These are phyloP conservation scores for Monochamus saltuarius DNA, from an alignment of 1,140 invertebrate species.

Conservation along the genomic window DNA sequence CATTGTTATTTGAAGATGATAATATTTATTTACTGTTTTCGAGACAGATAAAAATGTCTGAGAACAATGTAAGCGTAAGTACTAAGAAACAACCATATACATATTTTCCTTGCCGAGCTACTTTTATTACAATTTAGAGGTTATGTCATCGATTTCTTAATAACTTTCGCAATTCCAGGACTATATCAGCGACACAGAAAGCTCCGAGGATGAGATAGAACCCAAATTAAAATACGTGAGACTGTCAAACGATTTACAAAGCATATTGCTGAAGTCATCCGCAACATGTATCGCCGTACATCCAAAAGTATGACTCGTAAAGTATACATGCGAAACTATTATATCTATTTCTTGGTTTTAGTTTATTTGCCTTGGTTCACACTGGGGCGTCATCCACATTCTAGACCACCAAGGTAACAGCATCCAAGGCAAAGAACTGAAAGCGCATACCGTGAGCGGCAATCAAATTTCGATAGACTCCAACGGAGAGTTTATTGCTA, in stretches of 20 bases:
- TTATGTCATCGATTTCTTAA: no score
- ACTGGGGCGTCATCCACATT: constrained; percentile 86
- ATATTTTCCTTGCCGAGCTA: no score
- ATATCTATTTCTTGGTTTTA: constrained; percentile 51
- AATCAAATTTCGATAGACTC: constrained; percentile 93
- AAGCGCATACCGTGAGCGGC: constrained; percentile 82
- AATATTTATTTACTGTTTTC: no score
- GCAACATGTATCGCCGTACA: constrained; percentile 91
- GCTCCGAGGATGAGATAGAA: constrained; percentile 71
- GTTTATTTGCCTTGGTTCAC: constrained; percentile 90
- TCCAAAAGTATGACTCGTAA: constrained; percentile 69
- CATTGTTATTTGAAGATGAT: background rate
- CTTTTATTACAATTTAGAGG: no score
- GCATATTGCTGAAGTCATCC: constrained; percentile 84
- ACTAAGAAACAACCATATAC: no score
- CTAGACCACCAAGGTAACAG: constrained; percentile 92
- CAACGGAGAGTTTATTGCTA: constrained; percentile 88
- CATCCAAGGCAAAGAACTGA: constrained; percentile 67
- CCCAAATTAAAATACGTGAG: constrained; percentile 91
- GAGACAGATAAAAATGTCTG: constrained; percentile 21
- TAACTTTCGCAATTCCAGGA: constrained; percentile 35
- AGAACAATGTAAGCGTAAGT: constrained; percentile 24
- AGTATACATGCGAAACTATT: background rate
- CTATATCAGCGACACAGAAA: constrained; percentile 54
- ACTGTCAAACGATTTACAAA: constrained; percentile 81